Base-by-base conservation (phyloP, 2,888 invertebrate species). In the Netelia fuscicornis region DNA sequence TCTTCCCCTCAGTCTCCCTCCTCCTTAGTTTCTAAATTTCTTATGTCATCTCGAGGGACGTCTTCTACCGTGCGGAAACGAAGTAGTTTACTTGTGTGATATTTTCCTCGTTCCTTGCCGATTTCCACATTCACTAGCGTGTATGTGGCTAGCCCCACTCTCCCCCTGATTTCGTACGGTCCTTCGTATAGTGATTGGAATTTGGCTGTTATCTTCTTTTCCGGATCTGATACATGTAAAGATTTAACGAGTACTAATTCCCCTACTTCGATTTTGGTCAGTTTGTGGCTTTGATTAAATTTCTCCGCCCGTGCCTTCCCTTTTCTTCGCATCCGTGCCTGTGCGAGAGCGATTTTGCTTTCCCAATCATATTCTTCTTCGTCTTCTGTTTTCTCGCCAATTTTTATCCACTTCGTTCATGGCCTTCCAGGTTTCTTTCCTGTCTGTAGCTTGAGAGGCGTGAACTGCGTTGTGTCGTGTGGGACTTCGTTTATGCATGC, bases 401-500 rank as follows among this genome's bases (percentile, higher is more conserved):
- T 17, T 30, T 37, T 37, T 6, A 37, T 0, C 37, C 37, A 37
- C 8, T 60, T 58, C 1, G 1, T 25, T 75, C 79, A 79, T 0
- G 79, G 72, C 58, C 54, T 68, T 6, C 17, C 5, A 0, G 76
- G 77, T 42, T 62, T 68, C 0, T 23, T 23, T 0, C 60, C 77
- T n/a, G 81, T 80, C 13, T 85, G 83, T 0, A 85, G 11, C 48
- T 82, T 65, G 9, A 65, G 11, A 1, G 86, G 86, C 0, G 68
- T 75, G 11, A 71, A 68, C 2, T 81, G 71, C 1, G 83, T 86
- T 0, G 70, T 64, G 10, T 67, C 62, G 10, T 86, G 86, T 8
- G 42, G 42, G 0, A 85, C 85, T 0, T 72, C 42, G n/a, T 85
- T 87, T 0, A 87, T 71, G 25, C 85, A 71, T 1, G 9, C 62